Evolutionary conservation across 2,797 vertebrate genomes (phyloP), one percentile per base, ranked within the genome.

Genomic region (Crax fasciolata): DNA sequence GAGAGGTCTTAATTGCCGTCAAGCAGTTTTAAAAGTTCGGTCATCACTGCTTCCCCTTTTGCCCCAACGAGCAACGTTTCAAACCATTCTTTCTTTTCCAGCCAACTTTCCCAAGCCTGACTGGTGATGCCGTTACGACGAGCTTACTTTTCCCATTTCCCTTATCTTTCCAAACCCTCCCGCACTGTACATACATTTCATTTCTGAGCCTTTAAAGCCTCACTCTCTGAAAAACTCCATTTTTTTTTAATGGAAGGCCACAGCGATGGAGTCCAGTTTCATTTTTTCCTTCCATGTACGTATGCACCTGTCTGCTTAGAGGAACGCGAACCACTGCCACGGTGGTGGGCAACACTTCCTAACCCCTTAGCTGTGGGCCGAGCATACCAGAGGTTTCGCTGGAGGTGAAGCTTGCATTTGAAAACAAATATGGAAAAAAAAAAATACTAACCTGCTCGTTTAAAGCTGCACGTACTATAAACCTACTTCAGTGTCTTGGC

Each of bases 1-100:
- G 91, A 94, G 95, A 94, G 55, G 72, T 89, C 93, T 93, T 78
- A 93, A 76, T 72, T 49, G 73, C 63, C 46, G 28, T 91, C 66
- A 96, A 86, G 83, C 91, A 77, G 52, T 93, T 91, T 75, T 71
- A 67, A 92, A 43, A 88, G 67, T 70, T 96, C 63, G 66, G 38
- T 88, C 73, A 62, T 35, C 23, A 28, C 73, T 87, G 13, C 66
- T 92, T 90, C 65, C 58, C 44, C 49, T 68, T 67, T 51, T 43
- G 70, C 73, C 61, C 58, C 48, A 52, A 0, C 30, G 13, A 84
- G 66, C 73, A 55, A 85, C 52, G 65, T 28, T 91, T 89, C 52
- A 51, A 80, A 68, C 6, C 8, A 13, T 58, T 41, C 58, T 35
- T 44, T 75, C 63, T 25, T 58, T 54, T 87, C 30, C 24, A 23